phyloP scores from a whole-genome alignment of 2,797 vertebrate species.

The Streptopelia turtur region DNA sequence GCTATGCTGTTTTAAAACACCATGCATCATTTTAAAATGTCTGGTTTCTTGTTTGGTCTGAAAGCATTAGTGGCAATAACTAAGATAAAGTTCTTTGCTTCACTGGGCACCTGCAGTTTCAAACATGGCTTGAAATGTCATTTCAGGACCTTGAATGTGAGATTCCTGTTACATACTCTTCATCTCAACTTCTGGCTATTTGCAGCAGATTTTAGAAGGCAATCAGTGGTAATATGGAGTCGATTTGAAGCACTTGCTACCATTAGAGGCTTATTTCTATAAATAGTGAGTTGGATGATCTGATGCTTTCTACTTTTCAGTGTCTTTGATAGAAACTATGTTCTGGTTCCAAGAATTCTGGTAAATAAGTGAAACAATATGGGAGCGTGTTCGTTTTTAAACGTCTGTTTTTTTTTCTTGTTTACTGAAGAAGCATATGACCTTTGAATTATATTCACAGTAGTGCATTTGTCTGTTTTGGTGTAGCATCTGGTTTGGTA shows the following conservation, averaged over 20 bases:
- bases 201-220: not conserved
- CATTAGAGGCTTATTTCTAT: not conserved
- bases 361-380: conserved; percentile 38
- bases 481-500: conserved; percentile 53
- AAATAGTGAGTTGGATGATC: not conserved
- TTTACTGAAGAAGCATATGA: conserved; percentile 35
- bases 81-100: not conserved
- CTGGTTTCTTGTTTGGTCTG: conserved; percentile 16
- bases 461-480: conserved; percentile 49
- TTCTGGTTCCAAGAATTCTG: conserved; percentile 33
- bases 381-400: not conserved
- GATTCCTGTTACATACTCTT: not conserved
- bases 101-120: not conserved
- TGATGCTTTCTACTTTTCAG: not conserved
- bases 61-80: not conserved
- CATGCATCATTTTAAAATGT: accelerated
- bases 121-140: not conserved
- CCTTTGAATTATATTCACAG: conserved; percentile 23
- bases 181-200: not conserved
- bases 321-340: not conserved
- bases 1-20: not conserved
- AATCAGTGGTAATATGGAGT: not conserved
- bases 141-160: not conserved
- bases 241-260: not conserved
- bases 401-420: not conserved